Percentiles rank a stretch among this genome's conserved stretches.
Conservation (phyloP, 2,888 invertebrate species). For the Microctonus brassicae region DNA sequence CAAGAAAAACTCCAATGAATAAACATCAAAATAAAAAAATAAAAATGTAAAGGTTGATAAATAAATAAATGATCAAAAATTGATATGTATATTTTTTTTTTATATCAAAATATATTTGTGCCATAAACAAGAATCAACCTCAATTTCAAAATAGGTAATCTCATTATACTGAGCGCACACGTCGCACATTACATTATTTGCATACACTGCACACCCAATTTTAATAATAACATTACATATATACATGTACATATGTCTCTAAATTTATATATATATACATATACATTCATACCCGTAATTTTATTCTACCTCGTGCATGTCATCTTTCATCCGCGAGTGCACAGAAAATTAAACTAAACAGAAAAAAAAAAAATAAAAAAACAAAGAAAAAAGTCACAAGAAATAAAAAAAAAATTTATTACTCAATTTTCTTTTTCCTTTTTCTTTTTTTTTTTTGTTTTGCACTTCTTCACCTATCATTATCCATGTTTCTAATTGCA, state of each 20-base stretch:
- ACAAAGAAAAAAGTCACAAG: not conserved
- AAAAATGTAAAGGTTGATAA: conserved; percentile 5
- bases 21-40: not conserved
- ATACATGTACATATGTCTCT: not conserved
- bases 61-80: conserved; percentile 8
- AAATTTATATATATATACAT: conserved; percentile 34
- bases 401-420: no score
- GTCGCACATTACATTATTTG: conserved; percentile 30
- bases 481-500: conserved; percentile 1
- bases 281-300: conserved; percentile 44
- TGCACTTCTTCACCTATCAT: not conserved
- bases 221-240: not conserved
- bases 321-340: conserved; percentile 9
- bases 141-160: conserved; percentile 54
- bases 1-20: no score
- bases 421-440: not conserved
- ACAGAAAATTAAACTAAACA: not conserved
- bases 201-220: conserved; percentile 20
- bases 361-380: not conserved
- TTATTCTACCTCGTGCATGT: conserved; percentile 21
- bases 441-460: not conserved
- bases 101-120: conserved; percentile 70
- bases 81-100: conserved; percentile 43
- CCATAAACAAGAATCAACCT: conserved; percentile 66
- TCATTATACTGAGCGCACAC: conserved; percentile 46